These are phyloP conservation scores for Poicephalus gulielmi DNA, from an alignment of 2,113 vertebrate genomes.

Conservation along the genomic window DNA sequence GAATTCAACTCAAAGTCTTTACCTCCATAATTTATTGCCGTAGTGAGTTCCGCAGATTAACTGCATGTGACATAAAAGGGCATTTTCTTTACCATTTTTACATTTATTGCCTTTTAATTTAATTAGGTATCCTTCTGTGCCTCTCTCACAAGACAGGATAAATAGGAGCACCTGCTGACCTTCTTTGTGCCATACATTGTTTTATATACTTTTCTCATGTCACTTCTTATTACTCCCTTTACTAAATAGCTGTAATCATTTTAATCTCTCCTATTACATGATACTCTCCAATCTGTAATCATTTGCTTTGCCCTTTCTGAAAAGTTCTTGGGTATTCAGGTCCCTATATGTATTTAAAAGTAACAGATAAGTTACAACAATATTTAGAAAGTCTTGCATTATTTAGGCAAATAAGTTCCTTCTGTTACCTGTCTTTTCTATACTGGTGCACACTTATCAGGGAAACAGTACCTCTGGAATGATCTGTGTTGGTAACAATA, in stretches of 20 bases:
- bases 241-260: constrained; percentile 50
- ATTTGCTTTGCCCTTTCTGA: constrained; percentile 33
- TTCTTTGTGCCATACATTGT: constrained; percentile 48
- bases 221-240: constrained; percentile 33
- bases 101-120: constrained; percentile 62
- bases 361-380: background rate
- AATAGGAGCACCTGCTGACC: constrained; percentile 57
- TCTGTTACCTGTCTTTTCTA: background rate
- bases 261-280: constrained; percentile 48
- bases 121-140: constrained; percentile 33
- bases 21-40: constrained; percentile 4
- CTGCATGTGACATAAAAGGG: constrained; percentile 48
- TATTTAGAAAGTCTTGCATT: background rate
- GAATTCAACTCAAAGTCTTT: constrained; percentile 28
- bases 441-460: background rate
- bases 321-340: constrained; percentile 27
- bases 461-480: background rate
- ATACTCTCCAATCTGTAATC: constrained; percentile 8
- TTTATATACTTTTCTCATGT: constrained; percentile 61
- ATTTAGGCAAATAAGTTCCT: background rate
- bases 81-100: constrained; percentile 51
- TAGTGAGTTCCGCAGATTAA: constrained; percentile 34
- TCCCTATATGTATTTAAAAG: constrained; percentile 1
- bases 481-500: background rate
- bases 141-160: constrained; percentile 56